Evolutionary conservation across 1,140 invertebrate species (phyloP), one percentile per base, ranked within the genome.

Genomic region (Archegozetes longisetosus): DNA sequence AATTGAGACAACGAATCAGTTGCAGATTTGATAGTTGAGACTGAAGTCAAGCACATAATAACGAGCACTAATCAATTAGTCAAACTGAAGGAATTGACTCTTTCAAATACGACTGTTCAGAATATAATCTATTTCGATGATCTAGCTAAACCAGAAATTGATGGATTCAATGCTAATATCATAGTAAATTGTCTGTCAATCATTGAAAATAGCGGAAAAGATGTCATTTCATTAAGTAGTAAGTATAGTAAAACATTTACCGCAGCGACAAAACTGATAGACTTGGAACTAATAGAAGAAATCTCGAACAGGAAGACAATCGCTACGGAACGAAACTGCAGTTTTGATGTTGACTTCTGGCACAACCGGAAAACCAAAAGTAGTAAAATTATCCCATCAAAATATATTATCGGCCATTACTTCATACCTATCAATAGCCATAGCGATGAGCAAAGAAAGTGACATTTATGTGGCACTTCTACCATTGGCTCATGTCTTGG

Each of bases 331-430:
- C 9, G 89, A 94, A 67, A 82, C 80, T 14, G 89, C 90, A 22
- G 89, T 95, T 64, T 86, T 94, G 29, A 95, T 95, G 91, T 95
- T 94, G 75, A 95, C 91, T 0, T 89, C 86, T 64, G 91, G 91
- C 1, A 91, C 88, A 0, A 95, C 91, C 0, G 91, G 91, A 29
- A 82, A 85, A 55, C 89, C 89, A 0, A 92, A 93, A 65, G 77
- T 77, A 56, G 78, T 80, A 1, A 66, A 79, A 40, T 75, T 80
- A 49, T 84, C 87, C 0, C 93, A 99, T 71, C 80, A 78, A 64
- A 97, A 98, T 73, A 83, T 97, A 66, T 80, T 97, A 62, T 78
- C 82, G 29, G 87, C 88, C 2, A 80, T 95, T 67, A 84, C 88
- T 67, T 84, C 88, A 3, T 95, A 92, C 71, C 82, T 82, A 9